These are phyloP conservation scores for Limosa lapponica DNA, from an alignment of 2,797 vertebrate genomes.

Conservation along the genomic window DNA sequence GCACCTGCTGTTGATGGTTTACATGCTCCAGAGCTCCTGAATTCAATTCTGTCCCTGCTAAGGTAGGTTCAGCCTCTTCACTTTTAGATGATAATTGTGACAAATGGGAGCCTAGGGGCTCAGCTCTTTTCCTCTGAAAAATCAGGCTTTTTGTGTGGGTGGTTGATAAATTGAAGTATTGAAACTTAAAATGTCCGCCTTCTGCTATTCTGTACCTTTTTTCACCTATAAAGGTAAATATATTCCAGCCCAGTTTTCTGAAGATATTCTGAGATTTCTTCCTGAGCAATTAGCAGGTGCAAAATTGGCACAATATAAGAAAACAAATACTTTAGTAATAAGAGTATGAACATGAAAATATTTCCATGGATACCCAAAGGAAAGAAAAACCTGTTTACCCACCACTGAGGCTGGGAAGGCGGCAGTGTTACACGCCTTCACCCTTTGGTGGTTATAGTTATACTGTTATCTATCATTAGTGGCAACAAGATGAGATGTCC, in stretches of 20 bases:
- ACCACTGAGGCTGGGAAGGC: neutral
- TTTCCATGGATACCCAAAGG: neutral
- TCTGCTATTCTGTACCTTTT: neutral
- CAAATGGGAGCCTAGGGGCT: constrained; percentile 7
- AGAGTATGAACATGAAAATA: neutral
- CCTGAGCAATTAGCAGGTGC: neutral
- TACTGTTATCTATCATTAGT: neutral
- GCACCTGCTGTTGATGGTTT: neutral
- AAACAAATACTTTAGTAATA: neutral
- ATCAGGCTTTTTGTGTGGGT: neutral
- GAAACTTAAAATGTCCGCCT: neutral
- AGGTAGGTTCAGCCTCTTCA: neutral
- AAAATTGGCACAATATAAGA: neutral
- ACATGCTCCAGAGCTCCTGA: neutral
- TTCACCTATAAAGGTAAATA: neutral
- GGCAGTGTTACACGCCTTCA: neutral
- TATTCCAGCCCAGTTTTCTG: neutral
- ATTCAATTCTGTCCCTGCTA: neutral
- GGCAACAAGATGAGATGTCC: neutral
- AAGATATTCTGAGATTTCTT: neutral
- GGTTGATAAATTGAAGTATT: constrained; percentile 16
- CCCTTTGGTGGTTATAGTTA: neutral
- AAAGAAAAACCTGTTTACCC: neutral
- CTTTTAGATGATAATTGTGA: constrained; percentile 32
- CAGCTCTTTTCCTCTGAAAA: neutral